Evolutionary conservation across 2,113 vertebrate species (phyloP).

Genomic region (Sterrhoptilus dennistouni): DNA sequence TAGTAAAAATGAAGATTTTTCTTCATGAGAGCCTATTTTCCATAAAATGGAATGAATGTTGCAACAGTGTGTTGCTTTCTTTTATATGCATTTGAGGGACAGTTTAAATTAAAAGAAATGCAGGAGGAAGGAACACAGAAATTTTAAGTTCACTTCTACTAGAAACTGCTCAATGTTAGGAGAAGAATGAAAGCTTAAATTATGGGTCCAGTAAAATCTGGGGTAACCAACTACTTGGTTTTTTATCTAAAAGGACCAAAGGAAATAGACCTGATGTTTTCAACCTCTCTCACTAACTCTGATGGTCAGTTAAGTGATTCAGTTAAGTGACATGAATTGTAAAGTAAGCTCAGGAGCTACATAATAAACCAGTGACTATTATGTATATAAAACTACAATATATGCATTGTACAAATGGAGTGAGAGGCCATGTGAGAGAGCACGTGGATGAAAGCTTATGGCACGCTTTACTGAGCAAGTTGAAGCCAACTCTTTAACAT

Average conservation of each 20-base stretch:
- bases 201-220: background rate
- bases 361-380: background rate
- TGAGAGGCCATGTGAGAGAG: background rate
- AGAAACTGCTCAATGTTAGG: background rate
- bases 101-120: background rate
- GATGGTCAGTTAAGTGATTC: background rate
- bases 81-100: background rate
- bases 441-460: background rate
- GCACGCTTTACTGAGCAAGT: background rate
- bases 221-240: background rate
- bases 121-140: background rate
- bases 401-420: background rate
- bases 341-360: background rate
- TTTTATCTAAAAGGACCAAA: background rate
- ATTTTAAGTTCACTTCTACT: background rate
- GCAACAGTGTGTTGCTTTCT: background rate
- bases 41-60: background rate
- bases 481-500: background rate
- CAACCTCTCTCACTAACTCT: background rate
- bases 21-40: background rate
- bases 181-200: background rate
- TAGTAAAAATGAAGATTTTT: background rate
- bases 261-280: background rate
- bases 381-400: background rate
- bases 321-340: background rate